These are phyloP conservation scores for Nasonia vitripennis DNA, from an alignment of 1,140 invertebrate species.

Conservation along the genomic window DNA sequence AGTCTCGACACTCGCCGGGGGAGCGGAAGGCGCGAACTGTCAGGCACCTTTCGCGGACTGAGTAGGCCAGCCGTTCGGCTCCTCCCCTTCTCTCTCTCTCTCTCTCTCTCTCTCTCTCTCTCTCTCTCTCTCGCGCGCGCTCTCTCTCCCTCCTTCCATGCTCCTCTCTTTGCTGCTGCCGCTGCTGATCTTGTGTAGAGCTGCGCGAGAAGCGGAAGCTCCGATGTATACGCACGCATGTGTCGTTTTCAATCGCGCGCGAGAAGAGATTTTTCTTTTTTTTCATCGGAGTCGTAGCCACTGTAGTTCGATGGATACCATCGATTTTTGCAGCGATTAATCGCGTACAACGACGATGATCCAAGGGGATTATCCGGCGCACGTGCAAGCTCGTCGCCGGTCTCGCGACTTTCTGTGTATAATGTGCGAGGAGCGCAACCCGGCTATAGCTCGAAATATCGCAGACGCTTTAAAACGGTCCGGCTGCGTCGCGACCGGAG, in stretches of 20 bases:
- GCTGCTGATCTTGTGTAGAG: conserved; percentile 3
- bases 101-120: conserved; percentile 54
- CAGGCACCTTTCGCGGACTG: conserved; percentile 67
- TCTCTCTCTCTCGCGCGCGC: conserved; percentile 56
- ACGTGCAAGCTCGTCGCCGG: conserved; percentile 17
- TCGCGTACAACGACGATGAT: too few species aligned
- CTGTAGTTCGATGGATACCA: too few species aligned
- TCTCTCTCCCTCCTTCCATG: conserved; percentile 30
- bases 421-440: too few species aligned
- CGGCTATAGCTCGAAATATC: conserved; percentile 68
- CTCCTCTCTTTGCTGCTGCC: not conserved
- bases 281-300: too few species aligned
- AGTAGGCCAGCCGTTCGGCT: conserved; percentile 68
- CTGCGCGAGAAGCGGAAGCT: not conserved
- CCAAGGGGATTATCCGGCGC: too few species aligned
- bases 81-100: conserved; percentile 56
- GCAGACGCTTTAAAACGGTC: conserved; percentile 72
- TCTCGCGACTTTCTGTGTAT: not conserved
- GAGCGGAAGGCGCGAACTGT: conserved; percentile 62
- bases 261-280: too few species aligned
- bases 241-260: conserved; percentile 16
- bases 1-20: not conserved
- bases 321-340: too few species aligned
- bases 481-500: conserved; percentile 66
- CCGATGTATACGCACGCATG: too few species aligned